Conservation (phyloP, 2,888 invertebrate species). For the Eulithis prunata region DNA sequence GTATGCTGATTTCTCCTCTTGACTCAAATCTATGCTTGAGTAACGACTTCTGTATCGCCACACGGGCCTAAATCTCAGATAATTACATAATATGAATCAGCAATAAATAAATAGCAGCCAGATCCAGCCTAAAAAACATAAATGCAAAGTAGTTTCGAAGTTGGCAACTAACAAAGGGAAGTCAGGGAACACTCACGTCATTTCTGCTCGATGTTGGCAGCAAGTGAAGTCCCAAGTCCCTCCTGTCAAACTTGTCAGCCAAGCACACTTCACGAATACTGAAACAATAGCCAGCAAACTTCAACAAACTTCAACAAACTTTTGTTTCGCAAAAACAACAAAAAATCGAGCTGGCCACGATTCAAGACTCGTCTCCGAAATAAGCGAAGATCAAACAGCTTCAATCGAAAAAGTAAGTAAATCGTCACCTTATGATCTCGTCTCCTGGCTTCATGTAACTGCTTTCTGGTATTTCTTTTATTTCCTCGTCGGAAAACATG, state of each 20-base stretch:
- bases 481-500: slow-evolving; percentile 81
- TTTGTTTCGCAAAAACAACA: slow-evolving; percentile 47
- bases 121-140: not conserved
- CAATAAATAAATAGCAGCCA: not conserved
- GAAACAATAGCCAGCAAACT: slow-evolving; percentile 55
- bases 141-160: slow-evolving; percentile 16
- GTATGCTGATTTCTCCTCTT: too few species aligned
- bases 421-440: slow-evolving; percentile 75
- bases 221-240: slow-evolving; percentile 64
- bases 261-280: slow-evolving; percentile 77
- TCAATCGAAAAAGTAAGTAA: slow-evolving; percentile 35
- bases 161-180: slow-evolving; percentile 24
- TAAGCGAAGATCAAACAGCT: slow-evolving; percentile 43
- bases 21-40: too few species aligned
- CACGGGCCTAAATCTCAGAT: too few species aligned
- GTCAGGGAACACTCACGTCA: slow-evolving; percentile 61
- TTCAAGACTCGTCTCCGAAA: slow-evolving; percentile 51
- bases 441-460: slow-evolving; percentile 73
- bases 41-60: too few species aligned
- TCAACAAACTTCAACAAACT: slow-evolving; percentile 38
- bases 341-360: slow-evolving; percentile 61
- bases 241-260: slow-evolving; percentile 73
- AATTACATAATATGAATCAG: too few species aligned
- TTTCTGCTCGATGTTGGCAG: slow-evolving; percentile 61
- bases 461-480: slow-evolving; percentile 74